Conservation (phyloP, 2,113 vertebrate genomes). For the Tympanuchus pallidicinctus region DNA sequence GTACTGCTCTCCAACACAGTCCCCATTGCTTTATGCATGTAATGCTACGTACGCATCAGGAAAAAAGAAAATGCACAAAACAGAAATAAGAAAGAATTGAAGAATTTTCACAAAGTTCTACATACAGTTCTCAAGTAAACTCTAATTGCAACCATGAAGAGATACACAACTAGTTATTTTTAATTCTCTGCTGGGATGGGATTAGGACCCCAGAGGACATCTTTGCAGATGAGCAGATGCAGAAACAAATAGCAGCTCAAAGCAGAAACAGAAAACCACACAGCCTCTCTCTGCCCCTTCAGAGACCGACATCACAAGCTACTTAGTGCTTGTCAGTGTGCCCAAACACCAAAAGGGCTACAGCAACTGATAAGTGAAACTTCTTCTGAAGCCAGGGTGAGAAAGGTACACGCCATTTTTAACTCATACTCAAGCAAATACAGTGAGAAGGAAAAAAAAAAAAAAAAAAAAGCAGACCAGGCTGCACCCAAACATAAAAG, state of each 20-base stretch:
- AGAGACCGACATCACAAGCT: neutral
- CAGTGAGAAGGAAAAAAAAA: neutral
- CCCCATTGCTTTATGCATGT: neutral
- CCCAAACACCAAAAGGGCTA: neutral
- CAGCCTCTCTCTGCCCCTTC: neutral
- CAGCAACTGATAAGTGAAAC: neutral
- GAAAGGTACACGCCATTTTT: neutral
- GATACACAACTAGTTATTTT: fast-evolving
- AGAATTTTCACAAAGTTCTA: neutral
- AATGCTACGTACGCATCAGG: neutral
- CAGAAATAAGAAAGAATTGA: neutral
- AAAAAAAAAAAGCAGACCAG: neutral
- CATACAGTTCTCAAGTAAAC: neutral
- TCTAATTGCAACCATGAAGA: neutral
- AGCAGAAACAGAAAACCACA: neutral
- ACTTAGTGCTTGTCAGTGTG: neutral
- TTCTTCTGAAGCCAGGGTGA: neutral
- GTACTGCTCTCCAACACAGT: neutral
- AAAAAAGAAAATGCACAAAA: neutral
- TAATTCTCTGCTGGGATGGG: neutral
- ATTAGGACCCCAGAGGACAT: neutral
- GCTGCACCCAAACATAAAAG: neutral
- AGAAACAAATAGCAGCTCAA: neutral
- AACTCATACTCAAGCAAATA: neutral
- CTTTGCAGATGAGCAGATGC: fast-evolving